Evolutionary conservation across 1,140 invertebrate species (phyloP).

Genomic region (Lordiphosa clarofinis): DNA sequence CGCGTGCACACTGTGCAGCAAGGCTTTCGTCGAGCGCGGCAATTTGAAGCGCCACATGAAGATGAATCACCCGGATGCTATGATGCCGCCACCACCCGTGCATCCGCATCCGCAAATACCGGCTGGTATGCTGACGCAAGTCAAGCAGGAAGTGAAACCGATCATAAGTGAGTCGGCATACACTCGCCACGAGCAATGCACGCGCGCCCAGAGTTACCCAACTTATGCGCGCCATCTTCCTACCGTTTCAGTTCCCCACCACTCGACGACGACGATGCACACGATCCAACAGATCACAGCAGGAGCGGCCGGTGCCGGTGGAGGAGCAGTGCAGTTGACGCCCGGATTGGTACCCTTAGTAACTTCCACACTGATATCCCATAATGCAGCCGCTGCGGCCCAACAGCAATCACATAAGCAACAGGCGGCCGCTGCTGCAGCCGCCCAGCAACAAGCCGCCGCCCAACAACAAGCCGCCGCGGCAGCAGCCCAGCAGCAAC

Average conservation of each 20-base stretch:
- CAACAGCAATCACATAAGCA: slow-evolving; percentile 69
- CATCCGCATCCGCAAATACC: slow-evolving; percentile 79
- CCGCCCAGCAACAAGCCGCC: slow-evolving; percentile 51
- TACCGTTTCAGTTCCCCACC: slow-evolving; percentile 67
- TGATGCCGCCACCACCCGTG: slow-evolving; percentile 78
- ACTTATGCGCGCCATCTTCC: slow-evolving; percentile 26
- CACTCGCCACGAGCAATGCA: slow-evolving; percentile 18
- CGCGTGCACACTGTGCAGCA: slow-evolving; percentile 87
- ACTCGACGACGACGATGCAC: slow-evolving; percentile 74
- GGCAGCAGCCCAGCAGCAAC: slow-evolving; percentile 51
- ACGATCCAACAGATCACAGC: slow-evolving; percentile 78
- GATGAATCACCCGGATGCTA: slow-evolving; percentile 79
- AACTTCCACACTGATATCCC: slow-evolving; percentile 74
- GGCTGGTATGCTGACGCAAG: slow-evolving; percentile 74
- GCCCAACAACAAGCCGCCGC: slow-evolving; percentile 52
- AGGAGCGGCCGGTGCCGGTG: slow-evolving; percentile 55
- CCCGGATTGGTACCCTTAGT: slow-evolving; percentile 72
- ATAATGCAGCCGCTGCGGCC: slow-evolving; percentile 57
- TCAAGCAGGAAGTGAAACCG: slow-evolving; percentile 79
- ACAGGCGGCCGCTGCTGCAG: slow-evolving; percentile 41
- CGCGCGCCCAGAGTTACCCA: slow-evolving; percentile 16
- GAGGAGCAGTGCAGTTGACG: slow-evolving; percentile 66
- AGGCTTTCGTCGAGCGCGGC: slow-evolving; percentile 89
- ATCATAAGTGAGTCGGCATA: slow-evolving; percentile 76
- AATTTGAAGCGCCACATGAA: slow-evolving; percentile 85